Base-by-base conservation (phyloP, 2,888 invertebrate genomes). In the Peribatodes rhomboidaria region DNA sequence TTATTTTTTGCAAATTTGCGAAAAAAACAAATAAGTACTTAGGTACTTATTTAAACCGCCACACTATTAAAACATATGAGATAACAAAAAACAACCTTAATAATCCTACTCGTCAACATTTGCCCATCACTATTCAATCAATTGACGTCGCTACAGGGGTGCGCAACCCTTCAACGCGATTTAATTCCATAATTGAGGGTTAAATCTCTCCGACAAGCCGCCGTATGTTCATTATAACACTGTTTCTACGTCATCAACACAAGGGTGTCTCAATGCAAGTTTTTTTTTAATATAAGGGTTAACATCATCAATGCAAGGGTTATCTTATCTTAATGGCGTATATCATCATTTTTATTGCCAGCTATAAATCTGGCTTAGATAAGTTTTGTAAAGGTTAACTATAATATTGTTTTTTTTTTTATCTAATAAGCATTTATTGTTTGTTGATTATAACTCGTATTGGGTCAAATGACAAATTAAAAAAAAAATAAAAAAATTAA, bases 161-260 rank as follows among this genome's bases (percentile, higher is more conserved):
- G 71, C 79, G 71, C 81, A 90, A 90, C 92, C 92, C 91, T 92
- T 91, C 89, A 87, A 70, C 84, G 79, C 80, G 77, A 85, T 87
- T 89, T 92, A 92, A 92, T 92, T 89, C 88, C 84, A 92, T 92
- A 92, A 92, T 92, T 92, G 92, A 92, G 91, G 91, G 91, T 89
- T 90, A 91, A 92, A 89, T 88, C 91, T 84, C 79, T 78, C 76
- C 78, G 83, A 82, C 89, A 87, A 88, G 84, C 89, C 84, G 87
- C 80, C 80, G 75, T 77, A 79, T 82, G 84, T 87, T 90, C 90
- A 88, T 92, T 88, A 89, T 89, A 80, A 87, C 90, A 88, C 88
- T 79, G 82, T 80, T 82, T 83, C 80, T 79, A 57, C 56, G 60
- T 65, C 60, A 61, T 77, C 80, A 39, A 39, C 22, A 41, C 14